A percentile compares a stretch with the other conserved stretches of the same genome.
These are phyloP conservation scores for Altica lythri DNA, from an alignment of 2,888 invertebrate species.

Conservation along the genomic window DNA sequence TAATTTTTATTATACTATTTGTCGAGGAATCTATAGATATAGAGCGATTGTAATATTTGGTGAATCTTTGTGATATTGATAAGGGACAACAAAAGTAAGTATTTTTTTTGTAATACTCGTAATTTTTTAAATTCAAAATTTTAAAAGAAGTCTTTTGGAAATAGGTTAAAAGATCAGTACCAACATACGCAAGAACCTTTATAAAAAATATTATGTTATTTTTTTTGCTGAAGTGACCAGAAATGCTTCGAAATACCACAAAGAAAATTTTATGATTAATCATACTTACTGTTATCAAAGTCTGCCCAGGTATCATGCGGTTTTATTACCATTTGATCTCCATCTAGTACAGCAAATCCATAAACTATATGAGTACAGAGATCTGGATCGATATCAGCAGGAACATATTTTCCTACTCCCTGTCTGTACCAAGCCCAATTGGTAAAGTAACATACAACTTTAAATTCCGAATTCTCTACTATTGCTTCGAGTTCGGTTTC, in stretches of 20 bases:
- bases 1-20: no score
- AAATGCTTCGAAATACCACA: background rate
- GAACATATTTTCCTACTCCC: constrained; percentile 78
- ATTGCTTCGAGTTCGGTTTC: constrained; percentile 34
- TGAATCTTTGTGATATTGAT: no score
- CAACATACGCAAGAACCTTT: no score
- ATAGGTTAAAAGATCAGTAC: no score
- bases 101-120: no score
- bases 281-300: constrained; percentile 82
- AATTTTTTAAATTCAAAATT: no score
- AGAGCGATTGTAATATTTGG: no score
- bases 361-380: constrained; percentile 92
- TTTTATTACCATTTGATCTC: constrained; percentile 74
- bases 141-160: no score
- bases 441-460: constrained; percentile 89
- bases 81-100: no score
- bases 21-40: no score
- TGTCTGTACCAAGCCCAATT: constrained; percentile 95
- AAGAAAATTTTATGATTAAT: no score
- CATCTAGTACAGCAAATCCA: constrained; percentile 87
- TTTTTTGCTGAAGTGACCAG: background rate
- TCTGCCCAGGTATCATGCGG: constrained; percentile 90
- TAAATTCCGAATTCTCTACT: constrained; percentile 60
- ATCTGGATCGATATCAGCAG: constrained; percentile 80
- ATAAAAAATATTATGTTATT: background rate